Conservation (phyloP, 2,888 invertebrate genomes). For the Koerneria pararmatus region DNA sequence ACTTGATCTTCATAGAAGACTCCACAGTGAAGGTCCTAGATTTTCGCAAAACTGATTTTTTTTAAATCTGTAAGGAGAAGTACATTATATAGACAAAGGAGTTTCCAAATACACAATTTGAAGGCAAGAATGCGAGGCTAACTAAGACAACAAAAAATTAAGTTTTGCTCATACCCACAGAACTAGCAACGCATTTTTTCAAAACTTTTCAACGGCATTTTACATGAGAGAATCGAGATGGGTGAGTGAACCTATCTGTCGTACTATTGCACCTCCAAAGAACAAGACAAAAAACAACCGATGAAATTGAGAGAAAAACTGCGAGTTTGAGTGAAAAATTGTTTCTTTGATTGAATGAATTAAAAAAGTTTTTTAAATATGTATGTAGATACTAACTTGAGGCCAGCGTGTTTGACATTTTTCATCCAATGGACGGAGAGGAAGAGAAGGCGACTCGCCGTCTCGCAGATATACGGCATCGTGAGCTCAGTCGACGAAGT, state of each 20-base stretch:
- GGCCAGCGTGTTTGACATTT: conserved; percentile 62
- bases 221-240: neutral
- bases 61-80: too few species aligned
- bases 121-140: too few species aligned
- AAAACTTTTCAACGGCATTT: neutral
- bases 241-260: neutral
- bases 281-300: neutral
- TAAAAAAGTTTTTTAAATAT: too few species aligned
- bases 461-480: conserved; percentile 86
- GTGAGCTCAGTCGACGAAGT: conserved; percentile 80
- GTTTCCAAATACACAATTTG: too few species aligned
- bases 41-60: conserved; percentile 30
- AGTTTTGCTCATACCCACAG: too few species aligned
- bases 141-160: too few species aligned
- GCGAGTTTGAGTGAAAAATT: neutral
- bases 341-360: conserved; percentile 63
- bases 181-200: too few species aligned
- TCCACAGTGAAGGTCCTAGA: conserved; percentile 74
- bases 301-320: neutral
- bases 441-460: conserved; percentile 84
- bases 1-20: conserved; percentile 77
- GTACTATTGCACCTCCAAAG: neutral
- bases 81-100: conserved; percentile 78
- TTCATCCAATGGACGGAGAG: conserved; percentile 84
- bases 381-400: conserved; percentile 26